Base-by-base conservation (phyloP, 1,140 invertebrate species). In the Macrobrachium rosenbergii region DNA sequence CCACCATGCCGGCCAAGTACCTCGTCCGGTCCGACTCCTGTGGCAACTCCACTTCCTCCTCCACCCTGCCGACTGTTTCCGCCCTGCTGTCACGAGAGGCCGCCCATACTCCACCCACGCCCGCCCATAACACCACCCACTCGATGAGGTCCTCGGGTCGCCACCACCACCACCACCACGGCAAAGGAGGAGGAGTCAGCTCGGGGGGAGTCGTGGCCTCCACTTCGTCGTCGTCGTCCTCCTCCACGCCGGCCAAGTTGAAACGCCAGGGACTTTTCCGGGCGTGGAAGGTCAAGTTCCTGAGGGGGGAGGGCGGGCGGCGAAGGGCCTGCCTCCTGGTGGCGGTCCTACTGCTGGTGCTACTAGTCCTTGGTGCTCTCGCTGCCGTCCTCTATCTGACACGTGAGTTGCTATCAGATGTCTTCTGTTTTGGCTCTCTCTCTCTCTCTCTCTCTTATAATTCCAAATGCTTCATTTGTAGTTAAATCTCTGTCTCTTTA, bases 221-320 rank as follows among this genome's bases (percentile, higher is more conserved):
- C 7, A 10, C 52, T 12, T 10, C 52, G 7, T 52, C 52, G 52
- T 52, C 52, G 52, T 52, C 52, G 2, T 52, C 67, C n/a, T 63
- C 81, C 14, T 76, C 83, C 16, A 88, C 89, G 80, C 89, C 89
- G 5, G 87, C 89, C n/a, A 89, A 89, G 73, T 83, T 89, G 78
- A 89, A 89, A 62, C 80, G 89, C 21, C 85, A 89, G 69, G 89
- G 89, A 21, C 69, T 89, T 2, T 82, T 89, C 37, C 75, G 87
- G 23, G 89, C 87, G 63, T 89, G 89, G 89, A 87, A 85, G 73
- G 86, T 88, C n/a, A 89, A 89, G 85, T 89, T 89, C 67, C 82
- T 89, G 78, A 79, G 88, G 16, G 88, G 85, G 23, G 88, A 89
- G 43, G 81, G 82, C 23, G 82, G 89, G 37, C 43, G 87, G 79